Evolutionary conservation across 2,888 invertebrate species (phyloP).

Genomic region (Acrobasis suavella): DNA sequence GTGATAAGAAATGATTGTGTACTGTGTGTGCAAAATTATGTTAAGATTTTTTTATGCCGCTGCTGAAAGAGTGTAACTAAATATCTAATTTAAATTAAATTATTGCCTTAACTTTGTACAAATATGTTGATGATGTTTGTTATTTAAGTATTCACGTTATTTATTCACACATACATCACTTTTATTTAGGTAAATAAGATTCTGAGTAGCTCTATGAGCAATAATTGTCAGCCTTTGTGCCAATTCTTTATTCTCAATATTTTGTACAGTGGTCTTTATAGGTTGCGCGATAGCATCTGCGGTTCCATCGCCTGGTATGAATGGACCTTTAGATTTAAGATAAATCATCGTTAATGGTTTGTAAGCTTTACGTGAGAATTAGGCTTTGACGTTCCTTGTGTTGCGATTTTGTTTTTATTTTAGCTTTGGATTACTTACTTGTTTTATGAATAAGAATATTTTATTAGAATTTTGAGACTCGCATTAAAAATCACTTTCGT

Average conservation of each 20-base stretch:
- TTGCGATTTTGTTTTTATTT: conserved; percentile 20
- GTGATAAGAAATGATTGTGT: too few relatives aligned
- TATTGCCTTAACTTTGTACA: too few relatives aligned
- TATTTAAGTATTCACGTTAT: too few relatives aligned
- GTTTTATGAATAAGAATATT: not conserved
- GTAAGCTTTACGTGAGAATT: conserved; percentile 41
- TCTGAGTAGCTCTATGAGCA: not conserved
- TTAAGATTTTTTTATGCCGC: too few relatives aligned
- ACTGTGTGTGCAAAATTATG: too few relatives aligned
- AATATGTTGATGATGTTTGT: too few relatives aligned
- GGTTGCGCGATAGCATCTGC: conserved; percentile 47
- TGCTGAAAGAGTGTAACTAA: too few relatives aligned
- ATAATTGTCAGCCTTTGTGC: not conserved
- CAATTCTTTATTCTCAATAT: conserved; percentile 17
- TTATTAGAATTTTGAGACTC: too few relatives aligned
- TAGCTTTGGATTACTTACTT: not conserved
- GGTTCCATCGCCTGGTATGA: conserved; percentile 42
- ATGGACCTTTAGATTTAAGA: conserved; percentile 49
- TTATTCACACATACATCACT: too few relatives aligned
- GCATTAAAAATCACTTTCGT: too few relatives aligned
- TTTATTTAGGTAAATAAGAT: too few relatives aligned
- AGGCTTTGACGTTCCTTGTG: conserved; percentile 26
- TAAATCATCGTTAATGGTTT: conserved; percentile 49
- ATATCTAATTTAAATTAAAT: too few relatives aligned
- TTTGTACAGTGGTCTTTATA: conserved; percentile 30